Base-by-base conservation (phyloP, 2,113 vertebrate genomes). In the Heliornis fulica region DNA sequence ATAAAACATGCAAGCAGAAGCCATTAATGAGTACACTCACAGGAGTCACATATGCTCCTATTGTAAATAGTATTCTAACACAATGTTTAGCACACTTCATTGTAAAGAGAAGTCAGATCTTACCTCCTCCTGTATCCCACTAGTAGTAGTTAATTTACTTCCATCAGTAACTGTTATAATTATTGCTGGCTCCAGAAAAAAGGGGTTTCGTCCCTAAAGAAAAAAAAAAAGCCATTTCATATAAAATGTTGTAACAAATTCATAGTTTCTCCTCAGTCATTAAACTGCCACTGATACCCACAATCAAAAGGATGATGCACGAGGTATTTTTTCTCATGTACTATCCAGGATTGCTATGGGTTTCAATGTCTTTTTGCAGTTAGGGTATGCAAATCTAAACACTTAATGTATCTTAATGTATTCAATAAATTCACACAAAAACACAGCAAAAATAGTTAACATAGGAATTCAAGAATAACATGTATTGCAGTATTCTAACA, bases 141-240 rank as follows among this genome's bases (percentile, higher is more conserved):
- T 97, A 65, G 97, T 97, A 87, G 98, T 98, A 83, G 99, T 99
- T 96, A 99, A 97, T 97, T 99, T 99, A 98, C 98, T 99, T 96
- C 99, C 99, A 95, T 99, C 99, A 46, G 98, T 99, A 97, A 99
- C 99, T 87, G 99, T 98, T 60, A 99, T 98, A 69, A 99, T 99
- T 97, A 99, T 99, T 96, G 99, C 98, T 56, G 99, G 99, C 86
- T 99, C 99, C 86, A 99, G 98, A 96, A 99, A 99, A 96, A 99
- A 99, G 17, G 99, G 99, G 78, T 99, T 99, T 96, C 99, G 98
- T 94, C 99, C 99, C 99, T 99, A 95, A 71, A 84, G 61, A 56
- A 46, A 46, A 54, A 92, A 80, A 75, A 92, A 94, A 88, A 14
- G 13, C 6, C 69, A 25, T 77, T 79, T 63, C 26, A 86, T 40